Conservation (phyloP, 2,888 invertebrate genomes). For the Cheilosia variabilis region DNA sequence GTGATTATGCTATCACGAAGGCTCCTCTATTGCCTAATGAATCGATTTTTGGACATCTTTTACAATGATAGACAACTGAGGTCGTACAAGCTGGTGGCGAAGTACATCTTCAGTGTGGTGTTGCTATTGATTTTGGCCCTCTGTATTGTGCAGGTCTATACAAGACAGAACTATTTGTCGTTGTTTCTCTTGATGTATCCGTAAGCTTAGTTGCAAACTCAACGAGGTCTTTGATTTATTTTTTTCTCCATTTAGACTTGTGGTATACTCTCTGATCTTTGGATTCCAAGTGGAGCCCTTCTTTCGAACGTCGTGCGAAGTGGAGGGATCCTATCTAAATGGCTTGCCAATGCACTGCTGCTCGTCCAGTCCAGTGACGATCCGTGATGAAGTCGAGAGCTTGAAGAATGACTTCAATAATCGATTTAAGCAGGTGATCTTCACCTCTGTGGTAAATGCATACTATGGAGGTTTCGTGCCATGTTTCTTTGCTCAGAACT, state of each 20-base stretch:
- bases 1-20: slow-evolving; percentile 91
- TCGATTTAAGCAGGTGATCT: slow-evolving; percentile 94
- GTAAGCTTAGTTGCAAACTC: slow-evolving; percentile 86
- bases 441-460: slow-evolving; percentile 91
- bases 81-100: slow-evolving; percentile 77
- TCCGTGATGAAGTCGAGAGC: slow-evolving; percentile 93
- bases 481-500: slow-evolving; percentile 92
- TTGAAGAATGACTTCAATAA: slow-evolving; percentile 94
- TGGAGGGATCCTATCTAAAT: slow-evolving; percentile 83
- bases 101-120: slow-evolving; percentile 85
- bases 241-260: slow-evolving; percentile 84
- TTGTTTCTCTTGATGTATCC: slow-evolving; percentile 95
- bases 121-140: slow-evolving; percentile 87
- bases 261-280: slow-evolving; percentile 92
- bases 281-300: slow-evolving; percentile 91
- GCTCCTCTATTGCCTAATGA: slow-evolving; percentile 88
- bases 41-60: slow-evolving; percentile 84
- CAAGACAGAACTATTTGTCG: slow-evolving; percentile 90
- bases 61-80: slow-evolving; percentile 83
- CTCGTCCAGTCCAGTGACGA: slow-evolving; percentile 88
- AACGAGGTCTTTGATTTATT: neutral
- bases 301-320: slow-evolving; percentile 85
- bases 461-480: slow-evolving; percentile 96
- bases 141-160: slow-evolving; percentile 89
- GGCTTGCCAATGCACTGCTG: slow-evolving; percentile 91